phyloP scores from a whole-genome alignment of 1,140 invertebrate genomes.

The Neodiprion virginianus region DNA sequence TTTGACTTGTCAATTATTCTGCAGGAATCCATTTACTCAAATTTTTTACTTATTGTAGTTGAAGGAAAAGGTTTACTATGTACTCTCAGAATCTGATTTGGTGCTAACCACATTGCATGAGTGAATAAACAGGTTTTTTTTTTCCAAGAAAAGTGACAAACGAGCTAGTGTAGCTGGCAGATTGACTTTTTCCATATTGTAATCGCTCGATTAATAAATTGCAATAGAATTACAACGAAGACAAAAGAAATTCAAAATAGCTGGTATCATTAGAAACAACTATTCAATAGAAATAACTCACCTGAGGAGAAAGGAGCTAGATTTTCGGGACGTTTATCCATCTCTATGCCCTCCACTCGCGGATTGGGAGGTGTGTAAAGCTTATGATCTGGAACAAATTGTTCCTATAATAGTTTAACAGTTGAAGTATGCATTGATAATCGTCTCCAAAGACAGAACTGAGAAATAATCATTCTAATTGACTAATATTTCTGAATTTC shows the following conservation, averaged over 20 bases:
- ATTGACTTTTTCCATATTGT: too few relatives aligned
- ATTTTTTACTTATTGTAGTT: too few relatives aligned
- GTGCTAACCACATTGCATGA: too few relatives aligned
- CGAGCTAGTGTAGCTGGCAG: too few relatives aligned
- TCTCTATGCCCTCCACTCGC: slow-evolving; percentile 28
- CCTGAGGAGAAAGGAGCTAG: slow-evolving; percentile 55
- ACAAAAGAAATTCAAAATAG: slow-evolving; percentile 19
- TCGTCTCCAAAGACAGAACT: neutral
- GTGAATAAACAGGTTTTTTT: too few relatives aligned
- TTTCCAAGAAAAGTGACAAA: too few relatives aligned
- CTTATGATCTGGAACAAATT: neutral
- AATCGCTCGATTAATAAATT: neutral
- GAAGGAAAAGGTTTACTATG: too few relatives aligned
- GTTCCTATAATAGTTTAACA: slow-evolving; percentile 11
- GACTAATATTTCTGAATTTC: neutral
- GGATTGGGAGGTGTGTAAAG: neutral
- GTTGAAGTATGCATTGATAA: neutral
- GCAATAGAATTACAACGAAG: slow-evolving; percentile 10
- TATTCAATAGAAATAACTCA: slow-evolving; percentile 34
- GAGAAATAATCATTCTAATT: neutral
- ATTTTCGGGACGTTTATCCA: slow-evolving; percentile 56
- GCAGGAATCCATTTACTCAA: too few relatives aligned
- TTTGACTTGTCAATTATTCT: too few relatives aligned
- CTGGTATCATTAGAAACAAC: slow-evolving; percentile 16
- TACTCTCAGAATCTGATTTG: too few relatives aligned